phyloP scores from a whole-genome alignment of 2,797 vertebrate genomes.

The Lutjanus argentimaculatus region DNA sequence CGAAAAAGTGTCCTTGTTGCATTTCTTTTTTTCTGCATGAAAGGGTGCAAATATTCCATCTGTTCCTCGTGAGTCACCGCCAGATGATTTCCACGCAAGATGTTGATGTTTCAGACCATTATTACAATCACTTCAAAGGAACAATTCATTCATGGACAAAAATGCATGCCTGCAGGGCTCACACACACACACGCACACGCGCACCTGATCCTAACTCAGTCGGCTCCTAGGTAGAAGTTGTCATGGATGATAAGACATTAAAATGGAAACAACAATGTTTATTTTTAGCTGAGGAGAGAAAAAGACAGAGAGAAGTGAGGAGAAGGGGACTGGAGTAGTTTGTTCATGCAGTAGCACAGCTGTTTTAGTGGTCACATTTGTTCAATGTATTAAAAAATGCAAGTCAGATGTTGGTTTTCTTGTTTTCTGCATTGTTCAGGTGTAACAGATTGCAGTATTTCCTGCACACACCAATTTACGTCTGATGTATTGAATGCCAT shows the following conservation, averaged over 20 bases:
- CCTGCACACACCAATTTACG: not conserved
- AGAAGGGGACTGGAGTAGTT: not conserved
- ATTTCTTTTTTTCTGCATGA: too few relatives aligned
- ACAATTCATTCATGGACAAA: not conserved
- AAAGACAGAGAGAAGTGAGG: not conserved
- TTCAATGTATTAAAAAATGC: not conserved
- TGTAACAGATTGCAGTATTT: not conserved
- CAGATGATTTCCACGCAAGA: not conserved
- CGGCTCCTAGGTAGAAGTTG: not conserved
- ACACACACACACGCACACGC: conserved; percentile 9
- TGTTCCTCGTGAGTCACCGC: not conserved
- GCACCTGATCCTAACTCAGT: not conserved
- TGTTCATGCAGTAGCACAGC: not conserved
- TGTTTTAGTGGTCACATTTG: not conserved
- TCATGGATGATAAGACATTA: not conserved
- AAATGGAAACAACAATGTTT: not conserved
- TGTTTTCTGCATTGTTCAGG: not conserved
- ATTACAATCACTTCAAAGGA: not conserved
- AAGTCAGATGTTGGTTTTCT: not conserved
- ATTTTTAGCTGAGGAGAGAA: conserved; percentile 17
- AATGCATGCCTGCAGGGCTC: not conserved
- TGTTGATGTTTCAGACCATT: not conserved
- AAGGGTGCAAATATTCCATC: too few relatives aligned
- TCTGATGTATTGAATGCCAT: not conserved
- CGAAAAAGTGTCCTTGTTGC: too few relatives aligned